Evolutionary conservation across 2,113 vertebrate genomes (phyloP).

Genomic region (Calonectris borealis): DNA sequence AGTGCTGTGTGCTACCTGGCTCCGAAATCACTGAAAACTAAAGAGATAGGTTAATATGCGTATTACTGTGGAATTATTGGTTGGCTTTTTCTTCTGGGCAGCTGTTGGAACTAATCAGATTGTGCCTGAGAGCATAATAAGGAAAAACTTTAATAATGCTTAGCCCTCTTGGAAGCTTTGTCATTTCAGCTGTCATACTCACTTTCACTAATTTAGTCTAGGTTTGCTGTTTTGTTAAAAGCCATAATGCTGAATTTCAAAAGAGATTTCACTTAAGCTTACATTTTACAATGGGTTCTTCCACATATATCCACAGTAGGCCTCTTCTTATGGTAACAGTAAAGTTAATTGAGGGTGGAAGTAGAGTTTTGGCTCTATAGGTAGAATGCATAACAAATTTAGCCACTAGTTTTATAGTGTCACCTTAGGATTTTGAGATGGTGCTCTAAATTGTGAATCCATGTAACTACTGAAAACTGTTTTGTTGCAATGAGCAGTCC

Average conservation of each 20-base stretch:
- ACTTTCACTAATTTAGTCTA: not conserved
- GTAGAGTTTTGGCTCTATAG: not conserved
- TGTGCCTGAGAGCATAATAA: slow-evolving; percentile 5
- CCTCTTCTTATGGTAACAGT: not conserved
- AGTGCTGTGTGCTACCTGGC: not conserved
- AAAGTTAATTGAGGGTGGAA: not conserved
- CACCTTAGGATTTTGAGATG: not conserved
- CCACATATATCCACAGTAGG: not conserved
- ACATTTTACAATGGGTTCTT: not conserved
- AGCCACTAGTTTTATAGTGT: not conserved
- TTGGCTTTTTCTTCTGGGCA: not conserved
- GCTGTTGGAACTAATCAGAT: slow-evolving; percentile 13
- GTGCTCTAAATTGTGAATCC: not conserved
- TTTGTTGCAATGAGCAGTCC: not conserved
- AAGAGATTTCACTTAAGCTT: not conserved
- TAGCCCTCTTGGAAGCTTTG: not conserved
- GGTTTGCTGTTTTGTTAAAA: not conserved
- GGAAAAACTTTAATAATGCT: not conserved
- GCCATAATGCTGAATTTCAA: not conserved
- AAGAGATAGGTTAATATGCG: not conserved
- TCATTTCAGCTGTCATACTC: not conserved
- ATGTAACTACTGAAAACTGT: not conserved
- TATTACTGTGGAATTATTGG: not conserved
- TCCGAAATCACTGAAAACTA: not conserved
- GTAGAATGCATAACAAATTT: not conserved